These are phyloP conservation scores for Pseudomyrmex concolor DNA, from an alignment of 1,140 invertebrate species.

Conservation along the genomic window DNA sequence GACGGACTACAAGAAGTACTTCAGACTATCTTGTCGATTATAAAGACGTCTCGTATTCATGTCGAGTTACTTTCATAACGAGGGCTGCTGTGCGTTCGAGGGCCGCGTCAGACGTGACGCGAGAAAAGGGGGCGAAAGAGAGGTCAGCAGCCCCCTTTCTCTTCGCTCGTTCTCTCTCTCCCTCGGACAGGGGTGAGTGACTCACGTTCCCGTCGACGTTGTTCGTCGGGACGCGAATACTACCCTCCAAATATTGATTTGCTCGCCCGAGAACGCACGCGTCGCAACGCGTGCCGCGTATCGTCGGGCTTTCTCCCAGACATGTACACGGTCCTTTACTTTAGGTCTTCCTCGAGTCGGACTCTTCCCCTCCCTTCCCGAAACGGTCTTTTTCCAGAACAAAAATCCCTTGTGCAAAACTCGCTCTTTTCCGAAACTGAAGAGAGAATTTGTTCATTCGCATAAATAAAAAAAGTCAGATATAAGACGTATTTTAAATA, in stretches of 20 bases:
- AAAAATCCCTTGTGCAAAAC: background rate
- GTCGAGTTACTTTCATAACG: conserved; percentile 41
- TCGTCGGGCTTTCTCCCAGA: conserved; percentile 57
- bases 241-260: conserved; percentile 83
- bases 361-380: conserved; percentile 4
- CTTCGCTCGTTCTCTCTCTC: conserved; percentile 57
- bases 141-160: conserved; percentile 62
- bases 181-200: conserved; percentile 80
- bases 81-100: conserved; percentile 30
- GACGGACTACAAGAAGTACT: too few relatives aligned
- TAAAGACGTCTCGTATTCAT: too few relatives aligned
- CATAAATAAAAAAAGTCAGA: background rate
- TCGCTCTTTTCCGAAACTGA: background rate
- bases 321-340: conserved; percentile 19
- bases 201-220: conserved; percentile 82
- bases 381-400: background rate
- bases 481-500: too few relatives aligned
- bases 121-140: conserved; percentile 65
- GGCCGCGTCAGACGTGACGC: conserved; percentile 26
- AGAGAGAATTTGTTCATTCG: background rate
- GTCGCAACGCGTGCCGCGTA: conserved; percentile 56
- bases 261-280: conserved; percentile 68
- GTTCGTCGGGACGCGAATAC: conserved; percentile 79
- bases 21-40: too few relatives aligned
- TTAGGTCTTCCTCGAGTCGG: conserved; percentile 50